Conservation (phyloP, 2,888 invertebrate species). For the Metopia argyrocephala region DNA sequence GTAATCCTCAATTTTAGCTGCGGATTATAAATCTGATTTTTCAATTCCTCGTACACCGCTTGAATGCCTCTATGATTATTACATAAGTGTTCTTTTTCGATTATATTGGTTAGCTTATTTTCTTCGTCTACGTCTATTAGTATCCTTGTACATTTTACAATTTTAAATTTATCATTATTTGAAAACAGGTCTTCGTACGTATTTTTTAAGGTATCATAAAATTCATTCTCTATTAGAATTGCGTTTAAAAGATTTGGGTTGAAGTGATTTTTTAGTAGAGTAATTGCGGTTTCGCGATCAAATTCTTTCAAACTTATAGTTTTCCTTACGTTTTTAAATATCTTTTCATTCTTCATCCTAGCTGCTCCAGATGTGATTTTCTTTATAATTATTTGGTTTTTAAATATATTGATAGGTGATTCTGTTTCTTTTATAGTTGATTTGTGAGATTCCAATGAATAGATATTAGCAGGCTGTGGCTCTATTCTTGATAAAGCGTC, state of each 20-base stretch:
- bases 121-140: slow-evolving; percentile 32
- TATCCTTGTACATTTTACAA: slow-evolving; percentile 21
- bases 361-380: no score
- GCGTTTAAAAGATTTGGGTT: slow-evolving; percentile 9
- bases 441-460: no score
- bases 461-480: no score
- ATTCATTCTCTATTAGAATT: slow-evolving; percentile 20
- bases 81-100: slow-evolving; percentile 29
- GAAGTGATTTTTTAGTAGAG: slow-evolving; percentile 32
- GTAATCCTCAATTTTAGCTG: slow-evolving; percentile 52
- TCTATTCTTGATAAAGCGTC: no score
- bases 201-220: neutral
- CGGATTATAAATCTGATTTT: slow-evolving; percentile 45
- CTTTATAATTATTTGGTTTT: no score
- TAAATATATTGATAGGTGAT: no score
- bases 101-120: slow-evolving; percentile 4
- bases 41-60: no score
- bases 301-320: neutral
- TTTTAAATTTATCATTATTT: slow-evolving; percentile 24
- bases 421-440: no score
- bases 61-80: slow-evolving; percentile 36
- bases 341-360: slow-evolving; percentile 23
- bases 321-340: slow-evolving; percentile 8
- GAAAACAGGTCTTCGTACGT: neutral
- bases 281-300: neutral